Evolutionary conservation across 2,888 invertebrate genomes (phyloP).

Genomic region (Orgyia antiqua): DNA sequence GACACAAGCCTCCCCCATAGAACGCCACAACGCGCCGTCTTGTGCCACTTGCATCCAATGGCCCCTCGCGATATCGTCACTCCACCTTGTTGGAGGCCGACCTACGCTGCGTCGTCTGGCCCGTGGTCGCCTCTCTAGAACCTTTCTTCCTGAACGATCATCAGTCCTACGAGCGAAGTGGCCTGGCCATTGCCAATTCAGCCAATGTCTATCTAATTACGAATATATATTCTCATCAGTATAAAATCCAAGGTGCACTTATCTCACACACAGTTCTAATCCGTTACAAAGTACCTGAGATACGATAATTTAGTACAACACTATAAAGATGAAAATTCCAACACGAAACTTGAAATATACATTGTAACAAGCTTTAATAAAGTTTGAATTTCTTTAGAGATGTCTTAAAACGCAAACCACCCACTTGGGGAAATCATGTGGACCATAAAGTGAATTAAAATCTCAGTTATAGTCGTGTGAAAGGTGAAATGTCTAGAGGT

Average conservation of each 20-base stretch:
- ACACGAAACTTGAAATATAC: neutral
- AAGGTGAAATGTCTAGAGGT: constrained; percentile 21
- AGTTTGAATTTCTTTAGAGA: constrained; percentile 1
- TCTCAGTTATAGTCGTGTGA: constrained; percentile 11
- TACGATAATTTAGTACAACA: constrained; percentile 3
- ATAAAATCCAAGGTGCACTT: neutral
- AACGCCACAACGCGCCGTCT: too few relatives aligned
- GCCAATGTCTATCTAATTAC: too few relatives aligned
- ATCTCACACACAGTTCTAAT: constrained; percentile 6
- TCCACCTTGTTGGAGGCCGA: too few relatives aligned
- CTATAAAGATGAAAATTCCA: neutral
- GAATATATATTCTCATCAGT: too few relatives aligned
- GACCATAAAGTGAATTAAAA: constrained; percentile 23
- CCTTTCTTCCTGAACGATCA: too few relatives aligned
- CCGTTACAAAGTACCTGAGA: constrained; percentile 8
- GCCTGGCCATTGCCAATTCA: too few relatives aligned
- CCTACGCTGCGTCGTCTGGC: too few relatives aligned
- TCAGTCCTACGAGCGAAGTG: too few relatives aligned
- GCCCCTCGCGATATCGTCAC: too few relatives aligned
- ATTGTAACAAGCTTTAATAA: neutral
- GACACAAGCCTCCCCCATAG: too few relatives aligned
- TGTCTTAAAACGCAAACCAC: constrained; percentile 7
- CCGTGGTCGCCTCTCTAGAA: too few relatives aligned
- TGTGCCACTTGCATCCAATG: too few relatives aligned
- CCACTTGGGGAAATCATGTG: constrained; percentile 11